These are phyloP conservation scores for Pachycephus smyrnensis DNA, from an alignment of 2,888 invertebrate species.

Conservation along the genomic window DNA sequence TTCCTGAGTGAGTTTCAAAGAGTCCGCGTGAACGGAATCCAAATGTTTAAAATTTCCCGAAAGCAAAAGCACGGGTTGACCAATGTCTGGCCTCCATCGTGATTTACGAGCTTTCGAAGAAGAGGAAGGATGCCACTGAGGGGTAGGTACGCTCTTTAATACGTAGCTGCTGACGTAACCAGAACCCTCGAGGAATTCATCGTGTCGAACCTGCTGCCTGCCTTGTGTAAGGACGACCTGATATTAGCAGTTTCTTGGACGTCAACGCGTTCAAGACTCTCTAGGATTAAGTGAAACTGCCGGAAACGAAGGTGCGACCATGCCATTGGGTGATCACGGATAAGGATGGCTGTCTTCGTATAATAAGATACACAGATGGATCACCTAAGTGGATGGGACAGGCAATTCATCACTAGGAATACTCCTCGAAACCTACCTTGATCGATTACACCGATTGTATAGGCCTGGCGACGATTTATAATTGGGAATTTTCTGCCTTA, in stretches of 20 bases:
- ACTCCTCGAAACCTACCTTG: conserved; percentile 13
- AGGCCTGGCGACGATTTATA: not conserved
- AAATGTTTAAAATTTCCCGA: not conserved
- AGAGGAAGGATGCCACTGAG: not conserved
- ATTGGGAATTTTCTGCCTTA: not conserved
- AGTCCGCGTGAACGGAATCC: not conserved
- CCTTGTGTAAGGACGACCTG: not conserved
- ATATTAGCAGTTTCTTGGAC: not conserved
- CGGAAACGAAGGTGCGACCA: not conserved
- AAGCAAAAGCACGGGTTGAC: not conserved
- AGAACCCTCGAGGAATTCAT: not conserved
- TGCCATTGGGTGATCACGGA: not conserved
- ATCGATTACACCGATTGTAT: conserved; percentile 26
- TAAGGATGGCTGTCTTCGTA: conserved; percentile 26
- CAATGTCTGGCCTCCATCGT: not conserved
- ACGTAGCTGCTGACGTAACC: not conserved
- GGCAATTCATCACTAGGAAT: conserved; percentile 37
- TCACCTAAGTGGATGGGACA: conserved; percentile 33
- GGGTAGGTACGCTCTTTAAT: not conserved
- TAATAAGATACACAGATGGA: conserved; percentile 41
- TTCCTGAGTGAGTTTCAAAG: not conserved
- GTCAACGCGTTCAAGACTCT: not conserved
- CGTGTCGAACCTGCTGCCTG: not conserved
- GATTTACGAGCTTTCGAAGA: not conserved
- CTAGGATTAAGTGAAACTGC: not conserved